Evolutionary conservation across 2,113 vertebrate genomes (phyloP).

Genomic region (Labeo catla): DNA sequence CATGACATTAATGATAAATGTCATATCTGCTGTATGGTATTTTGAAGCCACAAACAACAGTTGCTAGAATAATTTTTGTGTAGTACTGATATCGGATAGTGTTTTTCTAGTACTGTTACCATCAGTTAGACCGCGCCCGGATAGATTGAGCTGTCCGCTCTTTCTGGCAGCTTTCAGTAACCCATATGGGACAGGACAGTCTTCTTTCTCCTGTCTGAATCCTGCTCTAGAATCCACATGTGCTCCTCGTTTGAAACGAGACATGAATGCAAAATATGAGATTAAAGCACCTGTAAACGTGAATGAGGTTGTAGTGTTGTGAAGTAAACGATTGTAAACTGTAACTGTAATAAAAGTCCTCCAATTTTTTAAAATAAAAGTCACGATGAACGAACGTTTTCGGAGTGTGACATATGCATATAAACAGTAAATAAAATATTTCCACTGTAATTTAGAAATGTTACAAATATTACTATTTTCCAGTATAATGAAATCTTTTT

Average conservation of each 20-base stretch:
- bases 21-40: background rate
- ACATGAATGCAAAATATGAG: conserved; percentile 64
- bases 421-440: background rate
- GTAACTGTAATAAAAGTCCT: background rate
- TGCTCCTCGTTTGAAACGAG: conserved; percentile 66
- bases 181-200: conserved; percentile 74
- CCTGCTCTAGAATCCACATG: conserved; percentile 71
- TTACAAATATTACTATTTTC: background rate
- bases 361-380: conserved; percentile 49
- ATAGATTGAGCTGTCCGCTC: conserved; percentile 89
- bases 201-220: conserved; percentile 68
- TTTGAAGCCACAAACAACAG: background rate
- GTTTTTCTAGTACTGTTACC: conserved; percentile 71
- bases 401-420: background rate
- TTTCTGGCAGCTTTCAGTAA: conserved; percentile 85
- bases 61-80: background rate
- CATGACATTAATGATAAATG: background rate
- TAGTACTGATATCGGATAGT: background rate
- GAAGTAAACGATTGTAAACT: background rate
- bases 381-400: background rate
- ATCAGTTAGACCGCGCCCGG: conserved; percentile 81
- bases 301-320: background rate
- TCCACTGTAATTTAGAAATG: background rate
- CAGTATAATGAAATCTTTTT: background rate
- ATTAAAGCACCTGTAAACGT: conserved; percentile 1